These are phyloP conservation scores for Drosophila demipolita DNA, from an alignment of 2,888 invertebrate species.

Conservation along the genomic window DNA sequence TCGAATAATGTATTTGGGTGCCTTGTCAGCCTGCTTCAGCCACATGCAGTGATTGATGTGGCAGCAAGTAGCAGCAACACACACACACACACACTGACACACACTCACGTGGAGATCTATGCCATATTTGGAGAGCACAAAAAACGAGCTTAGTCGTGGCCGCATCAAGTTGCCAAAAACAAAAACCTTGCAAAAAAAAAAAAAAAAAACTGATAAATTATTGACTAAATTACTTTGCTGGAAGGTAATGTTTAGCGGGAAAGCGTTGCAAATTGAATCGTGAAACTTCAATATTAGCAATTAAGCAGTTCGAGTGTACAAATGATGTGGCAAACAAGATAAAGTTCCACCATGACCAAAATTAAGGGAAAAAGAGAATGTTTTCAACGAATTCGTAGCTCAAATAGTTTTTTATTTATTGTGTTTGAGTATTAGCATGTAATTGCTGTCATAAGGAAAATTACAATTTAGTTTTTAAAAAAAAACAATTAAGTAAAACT, in stretches of 20 bases:
- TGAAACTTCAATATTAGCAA: conserved; percentile 39
- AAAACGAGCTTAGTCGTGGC: conserved; percentile 38
- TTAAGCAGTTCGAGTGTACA: conserved; percentile 11
- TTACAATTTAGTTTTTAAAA: neutral
- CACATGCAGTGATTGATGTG: conserved; percentile 68
- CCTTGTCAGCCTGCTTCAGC: conserved; percentile 56
- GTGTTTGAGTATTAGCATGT: neutral
- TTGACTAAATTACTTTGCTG: conserved; percentile 16
- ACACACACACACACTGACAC: conserved; percentile 4
- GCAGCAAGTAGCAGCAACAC: conserved; percentile 21
- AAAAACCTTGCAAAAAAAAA: neutral
- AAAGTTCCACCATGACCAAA: neutral
- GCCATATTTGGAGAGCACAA: conserved; percentile 54
- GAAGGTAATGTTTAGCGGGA: conserved; percentile 32
- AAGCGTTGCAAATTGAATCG: conserved; percentile 54
- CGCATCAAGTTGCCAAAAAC: conserved; percentile 12
- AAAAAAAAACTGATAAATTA: conserved; percentile 29
- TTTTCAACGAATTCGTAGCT: neutral
- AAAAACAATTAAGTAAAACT: neutral
- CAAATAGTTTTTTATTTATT: neutral
- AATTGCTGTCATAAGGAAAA: neutral
- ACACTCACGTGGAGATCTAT: conserved; percentile 27
- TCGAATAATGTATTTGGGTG: conserved; percentile 71
- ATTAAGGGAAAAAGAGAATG: neutral
- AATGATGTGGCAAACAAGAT: conserved; percentile 5